phyloP scores from a whole-genome alignment of 2,797 vertebrate genomes.

The Gouania willdenowi region DNA sequence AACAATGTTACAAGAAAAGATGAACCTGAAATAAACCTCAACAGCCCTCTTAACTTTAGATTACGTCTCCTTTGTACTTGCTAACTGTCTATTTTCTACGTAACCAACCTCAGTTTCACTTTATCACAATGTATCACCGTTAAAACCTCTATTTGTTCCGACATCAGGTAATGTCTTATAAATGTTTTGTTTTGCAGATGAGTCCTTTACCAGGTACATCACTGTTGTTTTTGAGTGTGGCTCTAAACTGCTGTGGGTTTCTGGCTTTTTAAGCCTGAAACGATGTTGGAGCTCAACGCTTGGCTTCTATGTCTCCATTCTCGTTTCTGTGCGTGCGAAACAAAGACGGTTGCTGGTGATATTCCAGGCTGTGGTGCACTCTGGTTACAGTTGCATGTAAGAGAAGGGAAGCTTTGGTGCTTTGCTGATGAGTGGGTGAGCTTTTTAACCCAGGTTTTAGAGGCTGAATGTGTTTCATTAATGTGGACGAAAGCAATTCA shows the following conservation, averaged over 20 bases:
- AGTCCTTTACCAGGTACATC: slow-evolving; percentile 62
- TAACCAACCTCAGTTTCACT: slow-evolving; percentile 42
- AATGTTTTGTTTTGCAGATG: slow-evolving; percentile 58
- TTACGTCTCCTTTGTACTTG: slow-evolving; percentile 51
- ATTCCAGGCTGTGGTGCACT: slow-evolving; percentile 4
- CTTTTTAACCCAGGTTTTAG: too few species aligned
- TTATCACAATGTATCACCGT: slow-evolving; percentile 22
- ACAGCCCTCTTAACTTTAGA: slow-evolving; percentile 34
- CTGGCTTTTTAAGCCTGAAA: slow-evolving; percentile 8
- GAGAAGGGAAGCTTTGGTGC: slow-evolving; percentile 2
- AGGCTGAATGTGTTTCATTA: too few species aligned
- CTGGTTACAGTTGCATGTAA: slow-evolving; percentile 27
- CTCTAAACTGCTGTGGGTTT: slow-evolving; percentile 40
- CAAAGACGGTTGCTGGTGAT: slow-evolving; percentile 4
- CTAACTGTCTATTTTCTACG: slow-evolving; percentile 25
- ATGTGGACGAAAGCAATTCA: too few species aligned
- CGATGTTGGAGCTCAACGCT: slow-evolving; percentile 21
- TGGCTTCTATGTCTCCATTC: slow-evolving; percentile 31
- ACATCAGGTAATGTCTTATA: slow-evolving; percentile 47
- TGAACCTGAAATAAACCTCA: slow-evolving; percentile 58
- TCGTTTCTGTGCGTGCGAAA: slow-evolving; percentile 15
- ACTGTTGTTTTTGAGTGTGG: slow-evolving; percentile 45
- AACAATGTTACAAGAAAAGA: slow-evolving; percentile 36
- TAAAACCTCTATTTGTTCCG: slow-evolving; percentile 19
- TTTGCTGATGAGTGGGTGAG: too few species aligned